Percentiles rank a stretch among this genome's conserved stretches.
Conservation (phyloP, 2,888 invertebrate species). For the Lamellibrachia columna region DNA sequence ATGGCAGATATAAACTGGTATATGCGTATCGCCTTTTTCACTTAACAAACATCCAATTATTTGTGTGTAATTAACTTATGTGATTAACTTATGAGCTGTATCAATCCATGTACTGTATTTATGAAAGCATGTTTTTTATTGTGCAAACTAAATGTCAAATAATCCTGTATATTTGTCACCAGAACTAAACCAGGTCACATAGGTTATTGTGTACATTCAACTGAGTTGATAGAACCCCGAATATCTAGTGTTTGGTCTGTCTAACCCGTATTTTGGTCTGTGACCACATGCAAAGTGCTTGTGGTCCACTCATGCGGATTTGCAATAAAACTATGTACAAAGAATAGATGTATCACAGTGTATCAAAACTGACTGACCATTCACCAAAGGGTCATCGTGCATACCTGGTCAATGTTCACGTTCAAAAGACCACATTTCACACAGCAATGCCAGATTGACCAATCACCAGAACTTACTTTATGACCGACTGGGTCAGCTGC, state of each 20-base stretch:
- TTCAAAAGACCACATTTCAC: background rate
- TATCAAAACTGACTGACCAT: background rate
- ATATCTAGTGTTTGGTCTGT: background rate
- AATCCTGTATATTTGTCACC: background rate
- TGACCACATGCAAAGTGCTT: background rate
- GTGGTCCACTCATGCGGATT: background rate
- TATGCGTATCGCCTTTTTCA: background rate
- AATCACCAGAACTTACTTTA: background rate
- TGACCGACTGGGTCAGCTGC: background rate
- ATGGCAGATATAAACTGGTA: background rate
- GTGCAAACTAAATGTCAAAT: background rate
- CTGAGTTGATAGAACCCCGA: background rate
- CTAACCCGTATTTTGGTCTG: background rate
- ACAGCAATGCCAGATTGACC: background rate
- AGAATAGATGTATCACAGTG: background rate
- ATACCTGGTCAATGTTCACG: background rate
- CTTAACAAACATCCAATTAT: background rate
- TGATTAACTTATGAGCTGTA: too few species aligned
- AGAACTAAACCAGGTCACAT: background rate
- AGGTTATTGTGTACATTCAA: background rate
- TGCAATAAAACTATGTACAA: background rate
- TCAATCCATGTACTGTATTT: background rate
- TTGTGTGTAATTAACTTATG: background rate
- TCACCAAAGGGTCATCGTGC: background rate
- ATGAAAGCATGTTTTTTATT: too few species aligned